phyloP scores from a whole-genome alignment of 2,888 invertebrate species.

The Agrotis exclamationis region DNA sequence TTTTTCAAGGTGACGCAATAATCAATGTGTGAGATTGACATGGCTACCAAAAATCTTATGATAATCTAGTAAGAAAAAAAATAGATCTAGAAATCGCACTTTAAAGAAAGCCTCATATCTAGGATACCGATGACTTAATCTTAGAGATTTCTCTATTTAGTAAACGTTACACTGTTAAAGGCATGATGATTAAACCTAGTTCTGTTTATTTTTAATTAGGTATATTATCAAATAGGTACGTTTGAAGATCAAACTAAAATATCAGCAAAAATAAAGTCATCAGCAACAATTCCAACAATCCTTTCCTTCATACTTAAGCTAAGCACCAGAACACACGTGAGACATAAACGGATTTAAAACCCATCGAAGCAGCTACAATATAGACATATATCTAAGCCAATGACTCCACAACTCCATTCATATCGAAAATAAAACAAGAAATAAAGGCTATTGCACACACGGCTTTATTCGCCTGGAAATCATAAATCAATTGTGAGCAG shows the following conservation, averaged over 20 bases:
- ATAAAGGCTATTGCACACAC: slow-evolving; percentile 56
- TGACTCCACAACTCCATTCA: slow-evolving; percentile 68
- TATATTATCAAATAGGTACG: no score
- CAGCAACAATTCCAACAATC: background rate
- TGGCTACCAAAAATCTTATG: no score
- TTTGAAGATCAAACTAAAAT: background rate
- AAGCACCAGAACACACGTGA: slow-evolving; percentile 35
- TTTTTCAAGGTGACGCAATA: no score
- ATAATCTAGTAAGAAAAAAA: no score
- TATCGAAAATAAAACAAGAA: slow-evolving; percentile 62
- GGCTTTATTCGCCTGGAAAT: slow-evolving; percentile 84
- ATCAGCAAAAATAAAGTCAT: slow-evolving; percentile 2
- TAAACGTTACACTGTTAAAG: no score
- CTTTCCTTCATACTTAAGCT: slow-evolving; percentile 6
- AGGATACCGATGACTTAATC: no score
- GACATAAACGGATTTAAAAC: slow-evolving; percentile 52
- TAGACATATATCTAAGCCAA: slow-evolving; percentile 62
- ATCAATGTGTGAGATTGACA: no score
- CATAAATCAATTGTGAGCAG: slow-evolving; percentile 87
- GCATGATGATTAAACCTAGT: no score
- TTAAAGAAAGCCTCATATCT: no score
- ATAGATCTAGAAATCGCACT: no score
- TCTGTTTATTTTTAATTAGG: no score
- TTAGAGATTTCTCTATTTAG: no score
- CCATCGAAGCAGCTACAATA: slow-evolving; percentile 56